Percentiles rank a stretch among this genome's conserved stretches.
phyloP scores from a whole-genome alignment of 2,113 vertebrate genomes.

The Castor canadensis region DNA sequence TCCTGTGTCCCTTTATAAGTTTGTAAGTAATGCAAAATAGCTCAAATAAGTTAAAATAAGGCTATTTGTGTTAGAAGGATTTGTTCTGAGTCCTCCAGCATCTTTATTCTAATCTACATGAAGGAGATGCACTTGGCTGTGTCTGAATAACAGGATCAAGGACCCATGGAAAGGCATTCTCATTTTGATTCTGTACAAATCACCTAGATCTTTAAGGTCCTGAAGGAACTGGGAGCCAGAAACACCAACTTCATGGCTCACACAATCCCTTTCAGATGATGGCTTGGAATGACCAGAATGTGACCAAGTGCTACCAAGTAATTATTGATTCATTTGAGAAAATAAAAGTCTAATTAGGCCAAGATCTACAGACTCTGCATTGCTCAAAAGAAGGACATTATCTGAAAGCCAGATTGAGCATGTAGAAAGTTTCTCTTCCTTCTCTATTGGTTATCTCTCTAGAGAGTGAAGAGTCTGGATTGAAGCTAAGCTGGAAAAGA shows the following conservation, averaged over 20 bases:
- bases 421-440: neutral
- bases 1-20: neutral
- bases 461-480: neutral
- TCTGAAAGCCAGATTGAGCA: neutral
- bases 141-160: neutral
- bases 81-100: neutral
- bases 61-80: neutral
- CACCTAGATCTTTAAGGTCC: neutral
- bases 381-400: neutral
- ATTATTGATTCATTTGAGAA: neutral
- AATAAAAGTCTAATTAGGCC: neutral
- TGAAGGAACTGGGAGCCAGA: neutral
- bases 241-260: neutral
- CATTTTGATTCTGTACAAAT: neutral
- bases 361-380: neutral
- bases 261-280: neutral
- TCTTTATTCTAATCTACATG: neutral
- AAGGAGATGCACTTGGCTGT: neutral
- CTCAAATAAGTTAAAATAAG: neutral
- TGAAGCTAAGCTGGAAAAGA: neutral
- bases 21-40: neutral
- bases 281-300: neutral
- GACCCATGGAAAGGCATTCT: neutral
- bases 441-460: neutral
- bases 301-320: neutral